phyloP scores from a whole-genome alignment of 2,113 vertebrate genomes.

The Tetrao urogallus region DNA sequence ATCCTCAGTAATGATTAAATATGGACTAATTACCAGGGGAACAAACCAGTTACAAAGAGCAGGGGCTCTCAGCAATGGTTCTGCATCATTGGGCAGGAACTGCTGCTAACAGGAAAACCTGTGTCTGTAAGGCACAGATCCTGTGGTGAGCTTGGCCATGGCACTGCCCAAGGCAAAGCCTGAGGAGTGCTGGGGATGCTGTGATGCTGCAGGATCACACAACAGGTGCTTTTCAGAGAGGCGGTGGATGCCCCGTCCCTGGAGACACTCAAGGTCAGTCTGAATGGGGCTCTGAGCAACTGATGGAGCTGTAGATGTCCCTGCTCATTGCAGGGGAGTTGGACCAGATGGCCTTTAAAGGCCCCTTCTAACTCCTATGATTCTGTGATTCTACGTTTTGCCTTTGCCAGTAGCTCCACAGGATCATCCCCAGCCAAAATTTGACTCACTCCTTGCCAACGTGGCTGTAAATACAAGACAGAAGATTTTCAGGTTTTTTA shows the following conservation, averaged over 20 bases:
- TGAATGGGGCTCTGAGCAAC: too few relatives aligned
- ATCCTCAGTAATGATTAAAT: not conserved
- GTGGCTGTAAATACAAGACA: not conserved
- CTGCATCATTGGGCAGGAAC: not conserved
- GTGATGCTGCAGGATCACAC: not conserved
- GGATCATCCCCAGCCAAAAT: not conserved
- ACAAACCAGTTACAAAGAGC: not conserved
- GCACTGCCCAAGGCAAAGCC: not conserved
- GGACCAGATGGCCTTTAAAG: too few relatives aligned
- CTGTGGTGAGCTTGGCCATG: not conserved
- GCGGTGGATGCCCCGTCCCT: too few relatives aligned
- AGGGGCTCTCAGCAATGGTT: not conserved
- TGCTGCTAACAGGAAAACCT: not conserved
- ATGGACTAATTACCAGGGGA: not conserved
- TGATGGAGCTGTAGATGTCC: too few relatives aligned
- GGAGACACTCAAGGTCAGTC: too few relatives aligned
- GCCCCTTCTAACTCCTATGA: too few relatives aligned
- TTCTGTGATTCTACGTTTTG: not conserved
- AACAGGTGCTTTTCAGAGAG: too few relatives aligned
- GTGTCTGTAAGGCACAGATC: fast-evolving
- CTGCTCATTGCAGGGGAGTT: too few relatives aligned
- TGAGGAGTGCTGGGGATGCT: not conserved
- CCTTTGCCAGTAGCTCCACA: not conserved
- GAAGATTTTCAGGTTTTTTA: not conserved
- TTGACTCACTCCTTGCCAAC: fast-evolving